These are phyloP conservation scores for Boulengeromyrus knoepffleri DNA, from an alignment of 2,113 vertebrate species.

Conservation along the genomic window DNA sequence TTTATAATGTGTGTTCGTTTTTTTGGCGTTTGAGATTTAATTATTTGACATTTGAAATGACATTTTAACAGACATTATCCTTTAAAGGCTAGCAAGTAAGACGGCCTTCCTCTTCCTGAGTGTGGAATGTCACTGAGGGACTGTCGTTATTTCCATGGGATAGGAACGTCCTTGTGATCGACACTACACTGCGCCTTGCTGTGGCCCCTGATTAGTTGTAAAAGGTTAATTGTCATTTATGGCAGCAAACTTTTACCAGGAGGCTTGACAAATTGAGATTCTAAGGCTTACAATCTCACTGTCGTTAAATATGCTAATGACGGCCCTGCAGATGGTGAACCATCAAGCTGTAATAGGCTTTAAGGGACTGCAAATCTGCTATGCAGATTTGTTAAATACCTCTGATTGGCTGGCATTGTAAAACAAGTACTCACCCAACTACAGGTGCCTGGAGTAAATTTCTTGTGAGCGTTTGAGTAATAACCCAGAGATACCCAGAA, in stretches of 20 bases:
- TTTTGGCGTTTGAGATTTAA: neutral
- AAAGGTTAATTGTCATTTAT: slow-evolving; percentile 49
- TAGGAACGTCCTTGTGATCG: neutral
- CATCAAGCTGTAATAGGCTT: slow-evolving; percentile 42
- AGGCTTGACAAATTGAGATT: slow-evolving; percentile 38
- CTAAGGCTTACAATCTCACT: slow-evolving; percentile 41
- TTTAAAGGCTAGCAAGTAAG: neutral
- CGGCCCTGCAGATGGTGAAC: slow-evolving; percentile 45
- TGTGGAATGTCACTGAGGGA: neutral
- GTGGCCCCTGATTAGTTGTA: slow-evolving; percentile 23
- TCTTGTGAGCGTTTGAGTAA: slow-evolving; percentile 36
- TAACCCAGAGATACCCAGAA: slow-evolving; percentile 28
- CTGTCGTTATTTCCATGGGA: neutral
- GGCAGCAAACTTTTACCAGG: slow-evolving; percentile 32
- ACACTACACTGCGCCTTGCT: slow-evolving; percentile 31
- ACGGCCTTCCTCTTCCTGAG: neutral
- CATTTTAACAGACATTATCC: neutral
- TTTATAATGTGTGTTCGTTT: neutral
- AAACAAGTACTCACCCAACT: slow-evolving; percentile 38
- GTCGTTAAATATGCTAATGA: slow-evolving; percentile 46
- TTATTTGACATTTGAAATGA: neutral
- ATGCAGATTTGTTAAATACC: slow-evolving; percentile 20
- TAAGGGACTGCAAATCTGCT: slow-evolving; percentile 35
- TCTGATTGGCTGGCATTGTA: slow-evolving; percentile 24
- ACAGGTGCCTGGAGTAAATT: slow-evolving; percentile 30